Evolutionary conservation across 2,113 vertebrate genomes (phyloP), one percentile per base, ranked within the genome.

Genomic region (Pseudorhombus dupliciocellatus): DNA sequence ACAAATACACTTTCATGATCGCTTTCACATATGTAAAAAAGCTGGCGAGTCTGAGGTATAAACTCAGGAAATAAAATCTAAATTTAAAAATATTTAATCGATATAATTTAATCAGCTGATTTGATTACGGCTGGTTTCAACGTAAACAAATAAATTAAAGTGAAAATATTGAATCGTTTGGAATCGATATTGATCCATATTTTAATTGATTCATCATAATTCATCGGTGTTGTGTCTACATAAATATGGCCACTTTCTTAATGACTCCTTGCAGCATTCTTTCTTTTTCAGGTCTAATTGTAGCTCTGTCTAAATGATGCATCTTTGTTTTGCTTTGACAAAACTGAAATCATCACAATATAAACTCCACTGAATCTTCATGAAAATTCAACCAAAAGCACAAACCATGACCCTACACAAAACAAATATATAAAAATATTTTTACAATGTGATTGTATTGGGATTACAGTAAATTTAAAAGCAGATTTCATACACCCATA

Each of bases 401-500:
- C 9, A 52, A 50, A 50, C 6, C 12, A 48, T n/a, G 16, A 2
- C 20, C n/a, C 11, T 4, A 26, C 37, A 28, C 61, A 68, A 57
- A 56, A 24, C 6, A 52, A 44, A 75, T 50, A 42, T 10, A 50
- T 21, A 25, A 3, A 30, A 42, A 50, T 51, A 75, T 5, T 18
- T 66, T 64, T 44, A 53, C 18, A 31, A 7, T 20, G 16, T 57
- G 22, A 42, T 4, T 65, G 28, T 44, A 63, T 20, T 14, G 46
- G 46, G 7, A n/a, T 50, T 20, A n/a, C 46, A 2, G 46, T 34
- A 71, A 66, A 57, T 56, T 11, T 1, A 40, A 46, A 54, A 50
- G 40, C 42, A 62, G 5, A 48, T 56, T 62, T 79, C 3, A 77
- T 44, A 71, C 44, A 64, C 57, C 21, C 15, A 50, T 15, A 75